These are phyloP conservation scores for Bubo scandiacus DNA, from an alignment of 2,113 vertebrate species.

Conservation along the genomic window DNA sequence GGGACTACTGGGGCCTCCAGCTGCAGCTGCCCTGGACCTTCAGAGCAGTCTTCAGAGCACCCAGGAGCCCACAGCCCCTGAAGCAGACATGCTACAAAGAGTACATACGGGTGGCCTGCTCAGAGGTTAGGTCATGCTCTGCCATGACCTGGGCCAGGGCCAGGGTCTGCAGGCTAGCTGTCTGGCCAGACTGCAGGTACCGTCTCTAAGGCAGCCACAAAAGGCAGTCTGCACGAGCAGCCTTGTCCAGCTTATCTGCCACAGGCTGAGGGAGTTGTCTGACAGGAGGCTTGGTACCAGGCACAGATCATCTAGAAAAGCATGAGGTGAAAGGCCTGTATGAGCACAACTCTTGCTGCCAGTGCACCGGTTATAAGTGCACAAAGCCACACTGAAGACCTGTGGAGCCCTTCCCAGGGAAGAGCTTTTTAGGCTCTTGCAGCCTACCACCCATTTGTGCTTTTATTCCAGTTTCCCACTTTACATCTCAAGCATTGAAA, in stretches of 20 bases:
- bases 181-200: background rate
- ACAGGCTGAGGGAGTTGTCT: background rate
- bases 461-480: background rate
- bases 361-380: fast-evolving
- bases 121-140: fast-evolving
- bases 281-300: background rate
- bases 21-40: background rate
- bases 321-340: background rate
- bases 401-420: background rate
- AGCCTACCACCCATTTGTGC: background rate
- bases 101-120: fast-evolving
- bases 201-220: background rate
- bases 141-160: background rate
- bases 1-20: background rate
- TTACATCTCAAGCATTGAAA: background rate
- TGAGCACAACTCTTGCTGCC: background rate
- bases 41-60: background rate
- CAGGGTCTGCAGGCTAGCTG: fast-evolving
- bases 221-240: background rate
- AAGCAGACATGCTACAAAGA: background rate
- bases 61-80: background rate
- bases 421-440: background rate
- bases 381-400: background rate
- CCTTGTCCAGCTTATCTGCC: background rate
- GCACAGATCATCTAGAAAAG: background rate